A percentile compares a stretch with the other conserved stretches of the same genome.
phyloP scores from a whole-genome alignment of 2,888 invertebrate species.

The Patella caerulea region DNA sequence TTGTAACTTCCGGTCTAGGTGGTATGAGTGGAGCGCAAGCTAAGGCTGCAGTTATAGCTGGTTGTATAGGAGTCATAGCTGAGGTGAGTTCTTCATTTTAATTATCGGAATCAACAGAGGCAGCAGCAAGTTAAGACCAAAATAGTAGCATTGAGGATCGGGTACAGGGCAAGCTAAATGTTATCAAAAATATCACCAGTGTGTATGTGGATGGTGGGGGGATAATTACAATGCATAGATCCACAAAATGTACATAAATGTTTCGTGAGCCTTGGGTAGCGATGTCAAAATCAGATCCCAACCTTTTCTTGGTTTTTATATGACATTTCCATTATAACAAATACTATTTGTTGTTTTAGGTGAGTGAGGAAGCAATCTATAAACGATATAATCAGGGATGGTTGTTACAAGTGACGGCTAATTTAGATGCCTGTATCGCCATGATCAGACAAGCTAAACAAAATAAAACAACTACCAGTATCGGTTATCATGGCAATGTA shows the following conservation, averaged over 20 bases:
- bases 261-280: no score
- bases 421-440: conserved; percentile 72
- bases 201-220: no score
- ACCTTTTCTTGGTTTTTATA: no score
- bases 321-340: neutral
- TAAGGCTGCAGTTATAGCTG: conserved; percentile 77
- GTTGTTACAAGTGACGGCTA: conserved; percentile 73
- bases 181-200: no score
- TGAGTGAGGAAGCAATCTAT: conserved; percentile 73
- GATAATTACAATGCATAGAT: no score
- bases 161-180: no score
- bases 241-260: no score
- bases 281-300: no score
- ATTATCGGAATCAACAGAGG: no score
- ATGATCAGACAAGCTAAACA: conserved; percentile 68
- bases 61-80: conserved; percentile 77
- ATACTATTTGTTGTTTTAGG: conserved; percentile 55
- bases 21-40: conserved; percentile 79
- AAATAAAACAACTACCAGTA: conserved; percentile 72
- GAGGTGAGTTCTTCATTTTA: conserved; percentile 71
- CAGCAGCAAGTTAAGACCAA: no score
- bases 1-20: conserved; percentile 77
- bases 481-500: conserved; percentile 77
- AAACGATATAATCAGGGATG: conserved; percentile 77
- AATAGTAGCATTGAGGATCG: no score